Percentiles rank a stretch among this genome's conserved stretches.
Conservation (phyloP, 2,797 vertebrate species). For the Ciconia nigra region DNA sequence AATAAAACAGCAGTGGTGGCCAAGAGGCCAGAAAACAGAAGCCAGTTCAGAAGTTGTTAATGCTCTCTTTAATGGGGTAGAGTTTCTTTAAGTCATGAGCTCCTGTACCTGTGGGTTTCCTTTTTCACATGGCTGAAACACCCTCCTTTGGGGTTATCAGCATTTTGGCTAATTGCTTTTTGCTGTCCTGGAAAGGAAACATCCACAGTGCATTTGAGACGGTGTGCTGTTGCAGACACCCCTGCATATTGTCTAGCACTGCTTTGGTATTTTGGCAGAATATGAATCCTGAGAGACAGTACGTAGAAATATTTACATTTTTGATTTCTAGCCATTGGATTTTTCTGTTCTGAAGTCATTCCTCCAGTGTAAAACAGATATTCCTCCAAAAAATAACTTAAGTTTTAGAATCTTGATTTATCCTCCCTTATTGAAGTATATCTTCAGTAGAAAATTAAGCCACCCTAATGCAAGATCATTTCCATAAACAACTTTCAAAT, state of each 20-base stretch:
- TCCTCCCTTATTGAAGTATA: neutral
- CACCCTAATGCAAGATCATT: neutral
- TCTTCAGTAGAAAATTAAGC: neutral
- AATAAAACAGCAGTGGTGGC: neutral
- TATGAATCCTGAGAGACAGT: neutral
- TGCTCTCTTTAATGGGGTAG: neutral
- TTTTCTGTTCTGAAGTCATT: neutral
- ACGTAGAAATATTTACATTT: neutral
- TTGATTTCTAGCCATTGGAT: neutral
- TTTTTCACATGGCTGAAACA: neutral
- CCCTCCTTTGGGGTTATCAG: neutral
- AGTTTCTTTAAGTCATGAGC: neutral
- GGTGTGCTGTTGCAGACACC: neutral
- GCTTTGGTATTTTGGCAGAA: neutral
- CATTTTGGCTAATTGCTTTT: neutral
- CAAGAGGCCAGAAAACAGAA: neutral
- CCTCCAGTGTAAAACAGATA: neutral
- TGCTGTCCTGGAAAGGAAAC: neutral
- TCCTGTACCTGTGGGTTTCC: neutral
- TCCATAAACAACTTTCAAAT: neutral
- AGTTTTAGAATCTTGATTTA: neutral
- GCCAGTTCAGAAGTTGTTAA: neutral
- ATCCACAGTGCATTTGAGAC: accelerated
- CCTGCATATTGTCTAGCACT: neutral
- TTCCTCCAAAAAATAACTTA: neutral